These are phyloP conservation scores for Gnatocerus cornutus DNA, from an alignment of 2,888 invertebrate genomes.

Conservation along the genomic window DNA sequence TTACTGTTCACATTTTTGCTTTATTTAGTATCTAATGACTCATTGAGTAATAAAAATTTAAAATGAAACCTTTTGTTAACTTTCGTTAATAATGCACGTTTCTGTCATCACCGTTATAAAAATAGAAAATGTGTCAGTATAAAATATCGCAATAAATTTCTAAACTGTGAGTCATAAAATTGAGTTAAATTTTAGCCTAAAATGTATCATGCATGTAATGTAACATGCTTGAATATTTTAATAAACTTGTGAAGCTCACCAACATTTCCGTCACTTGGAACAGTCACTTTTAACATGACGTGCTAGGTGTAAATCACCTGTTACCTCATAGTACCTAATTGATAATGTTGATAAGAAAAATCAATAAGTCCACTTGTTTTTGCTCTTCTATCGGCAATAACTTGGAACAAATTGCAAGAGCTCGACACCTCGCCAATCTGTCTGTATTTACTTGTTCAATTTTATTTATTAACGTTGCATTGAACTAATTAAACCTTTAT, in stretches of 20 bases:
- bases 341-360: slow-evolving; percentile 36
- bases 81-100: too few relatives aligned
- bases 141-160: too few relatives aligned
- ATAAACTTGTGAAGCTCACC: not conserved
- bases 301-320: slow-evolving; percentile 15
- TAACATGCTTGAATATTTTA: too few relatives aligned
- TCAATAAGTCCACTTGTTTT: slow-evolving; percentile 18
- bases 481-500: slow-evolving; percentile 36
- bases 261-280: slow-evolving; percentile 1
- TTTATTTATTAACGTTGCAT: slow-evolving; percentile 15
- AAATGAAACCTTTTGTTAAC: too few relatives aligned
- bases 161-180: too few relatives aligned
- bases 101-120: too few relatives aligned
- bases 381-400: not conserved
- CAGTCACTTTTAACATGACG: slow-evolving; percentile 19
- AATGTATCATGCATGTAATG: too few relatives aligned
- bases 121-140: too few relatives aligned
- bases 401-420: slow-evolving; percentile 12
- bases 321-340: slow-evolving; percentile 19
- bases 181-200: too few relatives aligned
- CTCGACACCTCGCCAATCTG: not conserved
- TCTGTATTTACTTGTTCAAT: slow-evolving; percentile 15
- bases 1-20: too few relatives aligned
- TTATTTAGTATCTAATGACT: too few relatives aligned
- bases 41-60: too few relatives aligned